Conservation (phyloP, 37 sponge, comb jelly and placozoan genomes). For the Aphrocallistes beatrix region DNA sequence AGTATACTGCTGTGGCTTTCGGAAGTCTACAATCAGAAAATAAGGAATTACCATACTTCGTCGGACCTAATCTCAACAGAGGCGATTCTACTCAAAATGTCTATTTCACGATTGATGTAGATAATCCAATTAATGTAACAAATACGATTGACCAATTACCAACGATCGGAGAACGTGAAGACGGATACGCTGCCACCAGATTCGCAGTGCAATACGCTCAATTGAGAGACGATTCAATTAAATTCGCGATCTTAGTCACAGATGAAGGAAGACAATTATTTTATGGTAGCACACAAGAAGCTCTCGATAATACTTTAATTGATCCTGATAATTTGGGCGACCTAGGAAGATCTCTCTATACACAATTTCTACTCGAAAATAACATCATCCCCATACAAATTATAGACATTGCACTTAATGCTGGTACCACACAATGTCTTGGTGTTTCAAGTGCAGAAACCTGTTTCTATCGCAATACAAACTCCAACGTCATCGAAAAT, state of each 20-base stretch:
- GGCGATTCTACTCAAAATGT: neutral
- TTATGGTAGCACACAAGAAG: neutral
- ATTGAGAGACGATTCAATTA: neutral
- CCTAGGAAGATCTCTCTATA: neutral
- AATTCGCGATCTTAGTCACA: neutral
- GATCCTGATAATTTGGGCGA: neutral
- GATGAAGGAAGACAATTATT: neutral
- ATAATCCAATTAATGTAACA: neutral
- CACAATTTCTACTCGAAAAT: neutral
- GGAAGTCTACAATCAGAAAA: neutral
- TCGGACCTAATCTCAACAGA: neutral
- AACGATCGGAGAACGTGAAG: constrained; percentile 1
- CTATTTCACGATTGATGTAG: constrained; percentile 1
- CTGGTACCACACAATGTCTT: neutral
- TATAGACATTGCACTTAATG: neutral
- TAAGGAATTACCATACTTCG: neutral
- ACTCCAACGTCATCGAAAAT: neutral
- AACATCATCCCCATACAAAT: constrained; percentile 5
- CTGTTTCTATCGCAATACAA: neutral
- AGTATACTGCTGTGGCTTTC: neutral
- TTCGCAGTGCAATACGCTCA: neutral
- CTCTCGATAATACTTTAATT: neutral
- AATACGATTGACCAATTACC: neutral
- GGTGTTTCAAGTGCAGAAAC: constrained; percentile 9
- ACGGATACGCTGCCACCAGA: neutral